Conservation (phyloP, 2,113 vertebrate genomes). For the Scytalopus superciliaris region DNA sequence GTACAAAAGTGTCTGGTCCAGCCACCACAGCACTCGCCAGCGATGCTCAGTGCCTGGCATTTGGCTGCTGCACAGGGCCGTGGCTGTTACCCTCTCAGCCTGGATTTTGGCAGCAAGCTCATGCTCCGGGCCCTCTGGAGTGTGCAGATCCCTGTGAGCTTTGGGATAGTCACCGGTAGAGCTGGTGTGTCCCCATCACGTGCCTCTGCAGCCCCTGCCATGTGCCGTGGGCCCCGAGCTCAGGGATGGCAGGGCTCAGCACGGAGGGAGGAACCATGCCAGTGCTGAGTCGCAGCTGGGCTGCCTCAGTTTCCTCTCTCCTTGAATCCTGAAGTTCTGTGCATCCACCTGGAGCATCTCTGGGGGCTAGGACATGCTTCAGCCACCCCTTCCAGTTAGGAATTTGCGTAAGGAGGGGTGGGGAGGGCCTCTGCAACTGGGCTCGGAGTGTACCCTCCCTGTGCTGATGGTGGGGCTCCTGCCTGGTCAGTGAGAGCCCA, state of each 20-base stretch:
- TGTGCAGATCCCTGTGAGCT: rapidly evolving
- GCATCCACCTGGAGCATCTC: neutral
- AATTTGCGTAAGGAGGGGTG: neutral
- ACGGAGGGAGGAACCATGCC: rapidly evolving
- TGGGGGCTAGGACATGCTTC: neutral
- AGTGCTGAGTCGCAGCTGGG: neutral
- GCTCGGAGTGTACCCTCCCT: rapidly evolving
- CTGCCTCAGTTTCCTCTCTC: neutral
- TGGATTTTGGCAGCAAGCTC: neutral
- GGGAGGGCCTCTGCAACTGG: neutral
- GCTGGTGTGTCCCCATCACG: rapidly evolving
- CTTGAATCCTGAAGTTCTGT: neutral
- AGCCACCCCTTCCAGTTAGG: neutral
- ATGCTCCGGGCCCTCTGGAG: neutral
- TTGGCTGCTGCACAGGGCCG: neutral
- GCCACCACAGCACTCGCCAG: neutral
- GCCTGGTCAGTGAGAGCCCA: neutral
- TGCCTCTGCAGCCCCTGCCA: rapidly evolving
- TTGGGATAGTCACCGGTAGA: neutral
- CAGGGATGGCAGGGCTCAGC: neutral
- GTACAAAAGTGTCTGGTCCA: neutral
- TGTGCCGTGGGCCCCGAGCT: rapidly evolving
- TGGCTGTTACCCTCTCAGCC: neutral
- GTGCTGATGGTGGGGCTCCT: neutral
- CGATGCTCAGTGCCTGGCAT: rapidly evolving